Percentiles rank a stretch among this genome's conserved stretches.
Evolutionary conservation across 92 coral and sea anemone genomes (phyloP).

Genomic region (Scolanthus callimorphus): DNA sequence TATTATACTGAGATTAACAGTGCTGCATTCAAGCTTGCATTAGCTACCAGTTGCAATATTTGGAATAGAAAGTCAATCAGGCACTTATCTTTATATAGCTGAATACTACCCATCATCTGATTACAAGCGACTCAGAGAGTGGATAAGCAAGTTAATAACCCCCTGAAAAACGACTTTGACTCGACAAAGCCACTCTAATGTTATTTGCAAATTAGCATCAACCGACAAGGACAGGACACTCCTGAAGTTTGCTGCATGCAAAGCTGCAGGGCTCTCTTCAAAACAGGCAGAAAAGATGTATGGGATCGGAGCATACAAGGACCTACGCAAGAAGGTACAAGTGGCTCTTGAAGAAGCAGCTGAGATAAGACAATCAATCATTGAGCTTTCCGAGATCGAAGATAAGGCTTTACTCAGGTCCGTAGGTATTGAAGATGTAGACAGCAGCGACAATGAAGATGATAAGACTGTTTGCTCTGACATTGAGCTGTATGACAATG

Average conservation of each 20-base stretch:
- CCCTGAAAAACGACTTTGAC: background rate
- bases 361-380: conserved; percentile 8
- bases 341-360: conserved; percentile 25
- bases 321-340: conserved; percentile 10
- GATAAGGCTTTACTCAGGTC: conserved; percentile 12
- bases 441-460: background rate
- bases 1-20: too few relatives aligned
- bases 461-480: too few relatives aligned
- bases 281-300: conserved; percentile 1
- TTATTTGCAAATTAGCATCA: conserved; percentile 7
- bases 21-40: too few relatives aligned
- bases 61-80: too few relatives aligned
- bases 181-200: background rate
- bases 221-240: conserved; percentile 13
- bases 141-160: too few relatives aligned
- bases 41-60: too few relatives aligned
- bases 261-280: background rate
- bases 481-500: too few relatives aligned
- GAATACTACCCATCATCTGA: too few relatives aligned
- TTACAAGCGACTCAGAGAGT: too few relatives aligned
- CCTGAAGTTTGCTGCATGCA: conserved; percentile 11
- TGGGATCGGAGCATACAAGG: conserved; percentile 12
- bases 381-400: conserved; percentile 24
- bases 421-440: conserved; percentile 1
- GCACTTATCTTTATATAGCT: too few relatives aligned